Conservation (phyloP, 2,888 invertebrate genomes). For the Ceratothoa steindachneri region DNA sequence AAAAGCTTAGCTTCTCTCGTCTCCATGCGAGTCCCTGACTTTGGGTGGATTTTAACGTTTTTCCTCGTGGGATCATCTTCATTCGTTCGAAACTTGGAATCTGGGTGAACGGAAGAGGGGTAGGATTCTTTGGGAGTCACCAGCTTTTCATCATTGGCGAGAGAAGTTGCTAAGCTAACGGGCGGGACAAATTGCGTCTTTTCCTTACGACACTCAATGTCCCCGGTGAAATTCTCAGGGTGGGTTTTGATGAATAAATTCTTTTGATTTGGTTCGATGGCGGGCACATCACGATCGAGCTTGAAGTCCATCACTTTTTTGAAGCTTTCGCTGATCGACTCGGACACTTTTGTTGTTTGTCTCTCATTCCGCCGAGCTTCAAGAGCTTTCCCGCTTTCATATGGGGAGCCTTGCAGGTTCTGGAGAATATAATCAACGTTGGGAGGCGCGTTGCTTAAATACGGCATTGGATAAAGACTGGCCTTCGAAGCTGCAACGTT, state of each 20-base stretch:
- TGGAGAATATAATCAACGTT: neutral
- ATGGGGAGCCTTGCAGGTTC: neutral
- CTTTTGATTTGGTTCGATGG: neutral
- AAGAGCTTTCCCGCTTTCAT: neutral
- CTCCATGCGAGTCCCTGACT: too few relatives aligned
- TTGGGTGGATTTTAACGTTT: too few relatives aligned
- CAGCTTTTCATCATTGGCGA: too few relatives aligned
- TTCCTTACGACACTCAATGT: too few relatives aligned
- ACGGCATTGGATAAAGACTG: neutral
- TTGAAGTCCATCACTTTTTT: neutral
- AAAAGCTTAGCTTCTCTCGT: too few relatives aligned
- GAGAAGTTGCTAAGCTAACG: too few relatives aligned
- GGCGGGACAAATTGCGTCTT: too few relatives aligned
- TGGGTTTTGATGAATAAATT: neutral
- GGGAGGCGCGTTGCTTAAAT: neutral
- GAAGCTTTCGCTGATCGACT: constrained; percentile 2
- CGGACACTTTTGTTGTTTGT: neutral
- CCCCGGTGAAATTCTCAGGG: neutral
- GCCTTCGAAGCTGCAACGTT: neutral
- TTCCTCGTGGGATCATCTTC: too few relatives aligned
- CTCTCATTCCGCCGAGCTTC: neutral
- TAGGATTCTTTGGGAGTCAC: too few relatives aligned
- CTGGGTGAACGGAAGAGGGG: too few relatives aligned
- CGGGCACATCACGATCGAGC: too few relatives aligned
- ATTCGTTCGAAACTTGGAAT: too few relatives aligned